Evolutionary conservation across 1,140 invertebrate species (phyloP), one percentile per base, ranked within the genome.

Genomic region (Branchinecta lynchi): DNA sequence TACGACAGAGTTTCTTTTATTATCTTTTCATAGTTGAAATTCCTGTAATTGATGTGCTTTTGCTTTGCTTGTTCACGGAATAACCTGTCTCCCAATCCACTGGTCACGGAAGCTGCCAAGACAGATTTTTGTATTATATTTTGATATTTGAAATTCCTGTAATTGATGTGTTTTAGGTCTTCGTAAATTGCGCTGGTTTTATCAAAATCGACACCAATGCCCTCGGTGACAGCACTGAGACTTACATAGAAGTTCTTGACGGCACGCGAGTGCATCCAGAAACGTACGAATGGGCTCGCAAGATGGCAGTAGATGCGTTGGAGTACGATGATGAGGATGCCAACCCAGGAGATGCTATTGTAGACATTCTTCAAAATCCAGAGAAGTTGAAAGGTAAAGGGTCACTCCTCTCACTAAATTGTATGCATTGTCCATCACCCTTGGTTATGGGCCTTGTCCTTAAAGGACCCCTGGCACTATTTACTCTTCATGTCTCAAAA

Each of bases 291-390:
- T 98, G 96, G 96, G 97, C 97, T 0, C 81, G 95, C 21, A 99
- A 99, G 82, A 99, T 99, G 96, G 97, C 96, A 6, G 93, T 98
- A 0, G 97, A 99, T 82, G 97, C 97, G 8, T 80, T 99, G 10
- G 97, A 99, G 74, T 97, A 98, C 74, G 96, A 98, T 74, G 81
- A 81, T 45, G 80, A 82, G 73, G 82, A 84, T 72, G 80, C 80
- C n/a, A 97, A 99, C 82, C 94, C 96, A 0, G 93, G 94, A 0
- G 91, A 91, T 5, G 96, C 96, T 17, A 79, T 99, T 0, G 95
- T 99, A 76, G 96, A 99, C 80, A 98, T 99, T 76, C 79, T 99
- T 0, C 92, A 97, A 79, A 88, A 91, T 3, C 96, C 96, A 0
- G 94, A 98, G 74, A 84, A 92, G 74, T 80, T 99, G 0, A 96